phyloP scores from a whole-genome alignment of 2,888 invertebrate genomes.

The Mimas tiliae region DNA sequence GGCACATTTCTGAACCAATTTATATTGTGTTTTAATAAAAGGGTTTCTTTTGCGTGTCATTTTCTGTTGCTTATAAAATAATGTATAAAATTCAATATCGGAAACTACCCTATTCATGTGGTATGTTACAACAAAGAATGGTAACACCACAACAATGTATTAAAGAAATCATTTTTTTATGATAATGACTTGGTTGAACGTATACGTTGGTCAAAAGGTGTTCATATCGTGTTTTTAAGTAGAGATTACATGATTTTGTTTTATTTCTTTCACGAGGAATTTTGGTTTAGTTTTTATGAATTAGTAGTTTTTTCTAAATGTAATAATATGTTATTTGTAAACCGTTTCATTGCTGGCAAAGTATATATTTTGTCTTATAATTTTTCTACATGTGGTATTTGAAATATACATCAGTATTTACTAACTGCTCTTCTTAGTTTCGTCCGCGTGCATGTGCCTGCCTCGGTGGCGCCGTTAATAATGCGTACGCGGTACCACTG shows the following conservation, averaged over 20 bases:
- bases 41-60: too few relatives aligned
- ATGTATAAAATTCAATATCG: too few relatives aligned
- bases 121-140: not conserved
- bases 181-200: not conserved
- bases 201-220: not conserved
- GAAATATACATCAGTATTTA: too few relatives aligned
- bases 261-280: slow-evolving; percentile 17
- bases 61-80: too few relatives aligned
- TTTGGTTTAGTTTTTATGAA: slow-evolving; percentile 27
- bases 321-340: slow-evolving; percentile 4
- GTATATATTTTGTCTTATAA: not conserved
- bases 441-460: too few relatives aligned
- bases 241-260: slow-evolving; percentile 24
- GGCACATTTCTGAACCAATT: too few relatives aligned
- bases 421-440: too few relatives aligned
- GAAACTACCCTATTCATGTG: too few relatives aligned
- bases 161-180: not conserved
- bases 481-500: too few relatives aligned
- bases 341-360: slow-evolving; percentile 1
- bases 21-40: too few relatives aligned
- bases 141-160: not conserved
- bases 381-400: not conserved
- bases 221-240: not conserved
- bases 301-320: slow-evolving; percentile 25
- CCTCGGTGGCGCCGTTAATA: too few relatives aligned